Percentiles rank a stretch among this genome's conserved stretches.
These are phyloP conservation scores for Smittia sp. DNA, from an alignment of 2,888 invertebrate genomes.

Conservation along the genomic window DNA sequence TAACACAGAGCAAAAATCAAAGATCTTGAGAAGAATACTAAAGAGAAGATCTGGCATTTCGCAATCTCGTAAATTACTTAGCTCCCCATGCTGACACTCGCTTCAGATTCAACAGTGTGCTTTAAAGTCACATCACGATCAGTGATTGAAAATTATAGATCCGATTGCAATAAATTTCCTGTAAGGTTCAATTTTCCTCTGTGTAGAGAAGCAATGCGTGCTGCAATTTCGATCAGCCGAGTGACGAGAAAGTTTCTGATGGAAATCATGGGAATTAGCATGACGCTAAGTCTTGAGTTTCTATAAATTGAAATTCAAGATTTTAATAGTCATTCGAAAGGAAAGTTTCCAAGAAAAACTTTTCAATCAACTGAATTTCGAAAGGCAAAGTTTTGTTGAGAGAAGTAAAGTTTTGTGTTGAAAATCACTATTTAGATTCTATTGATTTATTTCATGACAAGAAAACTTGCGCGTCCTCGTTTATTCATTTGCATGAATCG, in stretches of 20 bases:
- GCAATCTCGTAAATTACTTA: slow-evolving; percentile 5
- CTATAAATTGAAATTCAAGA: slow-evolving; percentile 13
- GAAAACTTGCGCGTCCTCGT: not conserved
- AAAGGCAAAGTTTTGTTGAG: not conserved
- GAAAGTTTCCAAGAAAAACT: not conserved
- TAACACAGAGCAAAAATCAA: not conserved
- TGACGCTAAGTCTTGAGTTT: not conserved
- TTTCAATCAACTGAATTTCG: not conserved
- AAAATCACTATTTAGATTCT: not conserved
- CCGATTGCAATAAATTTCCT: slow-evolving; percentile 35
- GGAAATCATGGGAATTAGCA: slow-evolving; percentile 7
- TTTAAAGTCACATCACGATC: slow-evolving; percentile 38
- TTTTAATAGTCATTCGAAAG: slow-evolving; percentile 3
- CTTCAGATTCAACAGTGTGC: not conserved
- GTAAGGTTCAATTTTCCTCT: slow-evolving; percentile 9
- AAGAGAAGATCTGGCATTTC: no score
- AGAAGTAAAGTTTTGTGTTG: not conserved
- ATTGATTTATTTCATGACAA: not conserved
- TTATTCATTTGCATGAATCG: slow-evolving; percentile 8
- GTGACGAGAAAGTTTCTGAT: slow-evolving; percentile 6
- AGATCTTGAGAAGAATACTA: no score
- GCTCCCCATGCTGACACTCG: no score
- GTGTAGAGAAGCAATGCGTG: not conserved
- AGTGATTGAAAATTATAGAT: slow-evolving; percentile 41
- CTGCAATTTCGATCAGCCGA: slow-evolving; percentile 2